Conservation (phyloP, 2,797 vertebrate genomes). For the Tenualosa ilisha region DNA sequence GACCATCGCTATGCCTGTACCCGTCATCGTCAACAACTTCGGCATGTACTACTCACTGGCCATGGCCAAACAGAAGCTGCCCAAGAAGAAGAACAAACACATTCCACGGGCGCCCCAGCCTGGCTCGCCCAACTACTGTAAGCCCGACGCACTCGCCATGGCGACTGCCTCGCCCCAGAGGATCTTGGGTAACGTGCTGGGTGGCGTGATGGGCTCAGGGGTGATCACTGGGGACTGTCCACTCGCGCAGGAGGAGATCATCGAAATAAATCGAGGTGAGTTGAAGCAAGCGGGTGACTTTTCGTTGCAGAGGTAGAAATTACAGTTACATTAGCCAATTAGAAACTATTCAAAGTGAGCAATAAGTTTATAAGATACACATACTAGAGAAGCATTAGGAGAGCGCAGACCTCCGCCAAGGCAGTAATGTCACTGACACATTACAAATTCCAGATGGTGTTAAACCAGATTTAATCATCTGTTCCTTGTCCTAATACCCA, state of each 20-base stretch:
- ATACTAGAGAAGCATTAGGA: neutral
- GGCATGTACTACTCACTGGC: conserved; percentile 99
- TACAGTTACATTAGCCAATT: neutral
- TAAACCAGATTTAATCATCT: no score
- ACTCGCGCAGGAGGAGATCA: conserved; percentile 92
- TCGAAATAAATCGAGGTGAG: conserved; percentile 92
- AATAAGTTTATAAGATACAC: neutral
- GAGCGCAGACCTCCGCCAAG: no score
- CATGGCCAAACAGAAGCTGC: conserved; percentile 99
- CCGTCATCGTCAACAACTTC: conserved; percentile 99
- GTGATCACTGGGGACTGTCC: conserved; percentile 80
- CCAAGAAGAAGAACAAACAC: conserved; percentile 99
- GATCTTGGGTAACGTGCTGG: conserved; percentile 86
- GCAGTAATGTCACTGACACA: no score
- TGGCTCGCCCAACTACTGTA: conserved; percentile 99
- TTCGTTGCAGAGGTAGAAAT: neutral
- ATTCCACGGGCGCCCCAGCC: conserved; percentile 96
- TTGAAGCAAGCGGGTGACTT: neutral
- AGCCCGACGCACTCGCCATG: conserved; percentile 96
- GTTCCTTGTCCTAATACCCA: no score
- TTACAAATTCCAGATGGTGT: no score
- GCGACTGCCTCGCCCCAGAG: conserved; percentile 97
- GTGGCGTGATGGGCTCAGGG: conserved; percentile 93
- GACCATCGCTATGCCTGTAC: conserved; percentile 99
- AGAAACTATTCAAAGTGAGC: neutral